Evolutionary conservation across 2,888 invertebrate genomes (phyloP), one percentile per base, ranked within the genome.

Genomic region (Dusona sp.): DNA sequence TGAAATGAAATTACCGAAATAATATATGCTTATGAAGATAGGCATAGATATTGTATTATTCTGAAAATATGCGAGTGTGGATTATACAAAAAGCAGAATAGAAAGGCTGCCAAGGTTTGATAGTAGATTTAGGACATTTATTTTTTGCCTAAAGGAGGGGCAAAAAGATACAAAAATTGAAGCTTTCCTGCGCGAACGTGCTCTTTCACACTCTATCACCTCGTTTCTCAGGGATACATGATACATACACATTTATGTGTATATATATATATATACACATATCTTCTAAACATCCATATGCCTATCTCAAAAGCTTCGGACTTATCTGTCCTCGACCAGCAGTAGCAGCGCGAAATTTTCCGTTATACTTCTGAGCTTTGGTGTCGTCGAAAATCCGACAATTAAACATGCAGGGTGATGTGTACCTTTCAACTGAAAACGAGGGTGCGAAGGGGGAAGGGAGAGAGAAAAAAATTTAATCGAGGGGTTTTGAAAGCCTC

Each of bases 381-480:
- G 16, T 65, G 51, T 67, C 57, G 38, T 82, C 48, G 45, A 75
- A 82, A 77, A 75, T 82, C 82, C 65, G 82, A 75, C 82, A 75
- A 82, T 82, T 82, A 77, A 75, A 77, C 67, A 29, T 38, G 51
- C n/a, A 29, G n/a, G 78, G 79, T 29, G 61, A 61, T 29, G 61
- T 7, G 25, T 61, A 61, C 61, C 7, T 29, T 61, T 16, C 29
- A 13, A 61, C 29, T 61, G 29, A 61, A 64, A 73, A 78, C 57
- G 33, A 61, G 54, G 42, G 67, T 61, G 68, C 73, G 83, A 67
- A 51, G 57, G 78, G 83, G 82, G 82, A 85, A 87, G 85, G 81
- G 83, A 83, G n/a, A 54, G 88, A 86, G n/a, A 83, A 89, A 87
- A 87, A 85, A 84, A 85, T 87, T 87, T 85, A 87, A 75, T 68